Conservation (phyloP, 2,797 vertebrate genomes). For the Peromyscus aztecus region DNA sequence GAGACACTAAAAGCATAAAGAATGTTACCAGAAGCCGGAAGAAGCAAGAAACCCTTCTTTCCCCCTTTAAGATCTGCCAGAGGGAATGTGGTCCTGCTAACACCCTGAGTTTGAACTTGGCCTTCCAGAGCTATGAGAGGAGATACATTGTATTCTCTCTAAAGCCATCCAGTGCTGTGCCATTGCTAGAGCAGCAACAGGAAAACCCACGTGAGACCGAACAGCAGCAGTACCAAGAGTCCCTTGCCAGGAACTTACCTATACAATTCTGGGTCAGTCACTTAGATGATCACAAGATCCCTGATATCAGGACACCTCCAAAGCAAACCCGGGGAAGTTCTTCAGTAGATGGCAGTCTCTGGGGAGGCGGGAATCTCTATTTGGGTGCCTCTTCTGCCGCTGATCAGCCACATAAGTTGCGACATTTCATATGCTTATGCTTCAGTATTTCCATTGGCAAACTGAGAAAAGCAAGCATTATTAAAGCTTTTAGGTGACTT, state of each 20-base stretch:
- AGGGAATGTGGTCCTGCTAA: background rate
- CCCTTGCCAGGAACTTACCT: background rate
- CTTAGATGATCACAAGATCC: background rate
- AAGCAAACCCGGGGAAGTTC: background rate
- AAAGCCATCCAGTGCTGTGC: background rate
- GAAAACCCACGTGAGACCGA: slow-evolving; percentile 41
- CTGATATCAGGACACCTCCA: slow-evolving; percentile 8
- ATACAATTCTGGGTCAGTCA: background rate
- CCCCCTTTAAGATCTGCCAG: background rate
- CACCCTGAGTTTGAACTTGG: background rate
- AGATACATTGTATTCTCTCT: slow-evolving; percentile 1
- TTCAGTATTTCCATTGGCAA: slow-evolving; percentile 31
- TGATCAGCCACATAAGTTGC: background rate
- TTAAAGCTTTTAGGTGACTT: background rate
- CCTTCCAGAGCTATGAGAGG: background rate
- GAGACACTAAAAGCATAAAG: background rate
- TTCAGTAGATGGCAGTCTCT: slow-evolving; percentile 5
- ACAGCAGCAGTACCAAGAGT: background rate
- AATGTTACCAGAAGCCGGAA: slow-evolving; percentile 22
- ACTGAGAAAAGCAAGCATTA: slow-evolving; percentile 1
- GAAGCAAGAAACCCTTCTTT: background rate
- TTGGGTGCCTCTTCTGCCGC: background rate
- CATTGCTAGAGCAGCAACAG: background rate
- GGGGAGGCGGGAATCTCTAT: slow-evolving; percentile 6
- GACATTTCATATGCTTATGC: slow-evolving; percentile 40